A percentile compares a stretch with the other conserved stretches of the same genome.
Evolutionary conservation across 2,888 invertebrate genomes (phyloP).

Genomic region (Horisme vitalbata): DNA sequence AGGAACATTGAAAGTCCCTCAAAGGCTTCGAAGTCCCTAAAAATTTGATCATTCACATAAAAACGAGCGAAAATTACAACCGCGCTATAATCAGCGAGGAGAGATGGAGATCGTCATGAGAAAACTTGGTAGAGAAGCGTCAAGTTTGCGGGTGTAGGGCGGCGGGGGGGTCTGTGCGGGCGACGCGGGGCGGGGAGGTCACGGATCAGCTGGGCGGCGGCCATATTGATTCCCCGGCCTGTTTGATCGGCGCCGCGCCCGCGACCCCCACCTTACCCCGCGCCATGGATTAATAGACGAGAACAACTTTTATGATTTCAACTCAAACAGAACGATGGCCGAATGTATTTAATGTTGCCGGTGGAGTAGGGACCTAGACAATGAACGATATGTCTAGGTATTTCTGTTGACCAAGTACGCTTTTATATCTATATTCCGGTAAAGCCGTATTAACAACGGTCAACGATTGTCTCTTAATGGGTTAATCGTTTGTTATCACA

Average conservation of each 20-base stretch:
- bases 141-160: slow-evolving; percentile 60
- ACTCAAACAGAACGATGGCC: slow-evolving; percentile 69
- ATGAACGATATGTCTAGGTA: slow-evolving; percentile 17
- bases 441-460: too few relatives aligned
- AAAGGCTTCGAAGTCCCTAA: neutral
- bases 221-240: slow-evolving; percentile 82
- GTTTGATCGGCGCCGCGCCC: slow-evolving; percentile 77
- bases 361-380: slow-evolving; percentile 37
- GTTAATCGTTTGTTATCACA: too few relatives aligned
- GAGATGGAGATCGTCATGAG: slow-evolving; percentile 55
- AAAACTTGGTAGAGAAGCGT: slow-evolving; percentile 67
- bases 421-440: neutral
- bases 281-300: slow-evolving; percentile 76
- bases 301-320: slow-evolving; percentile 82
- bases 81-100: slow-evolving; percentile 38
- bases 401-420: slow-evolving; percentile 11
- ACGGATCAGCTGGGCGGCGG: slow-evolving; percentile 82
- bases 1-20: too few relatives aligned
- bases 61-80: slow-evolving; percentile 24
- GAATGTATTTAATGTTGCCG: slow-evolving; percentile 53
- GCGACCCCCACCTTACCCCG: slow-evolving; percentile 48
- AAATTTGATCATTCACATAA: slow-evolving; percentile 17
- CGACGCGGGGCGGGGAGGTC: slow-evolving; percentile 70
- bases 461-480: too few relatives aligned
- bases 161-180: slow-evolving; percentile 43